A percentile compares a stretch with the other conserved stretches of the same genome.
These are phyloP conservation scores for Teleogryllus oceanicus DNA, from an alignment of 2,888 invertebrate genomes.

Conservation along the genomic window DNA sequence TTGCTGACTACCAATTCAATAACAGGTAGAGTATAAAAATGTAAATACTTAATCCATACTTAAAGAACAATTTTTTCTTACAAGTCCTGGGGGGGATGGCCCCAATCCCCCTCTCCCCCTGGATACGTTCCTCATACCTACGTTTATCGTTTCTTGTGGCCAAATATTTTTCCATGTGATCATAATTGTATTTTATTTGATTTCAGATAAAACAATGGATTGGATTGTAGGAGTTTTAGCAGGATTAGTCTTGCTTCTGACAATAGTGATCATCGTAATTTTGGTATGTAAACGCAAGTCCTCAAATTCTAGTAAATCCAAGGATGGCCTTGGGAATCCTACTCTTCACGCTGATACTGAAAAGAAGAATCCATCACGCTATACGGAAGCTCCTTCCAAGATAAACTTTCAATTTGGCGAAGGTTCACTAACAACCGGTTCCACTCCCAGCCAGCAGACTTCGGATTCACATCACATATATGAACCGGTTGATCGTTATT, in stretches of 20 bases:
- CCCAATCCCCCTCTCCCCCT: too few species aligned
- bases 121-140: too few species aligned
- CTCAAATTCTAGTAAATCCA: constrained; percentile 40
- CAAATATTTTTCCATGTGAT: too few species aligned
- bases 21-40: background rate
- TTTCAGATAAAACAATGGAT: constrained; percentile 44
- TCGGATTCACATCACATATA: constrained; percentile 31
- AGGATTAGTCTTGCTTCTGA: constrained; percentile 43
- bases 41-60: too few species aligned
- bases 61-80: too few species aligned
- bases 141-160: too few species aligned
- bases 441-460: constrained; percentile 11
- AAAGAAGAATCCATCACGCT: constrained; percentile 33
- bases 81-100: too few species aligned
- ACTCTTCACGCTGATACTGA: background rate
- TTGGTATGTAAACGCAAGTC: constrained; percentile 44
- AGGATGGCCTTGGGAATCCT: constrained; percentile 42
- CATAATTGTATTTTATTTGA: constrained; percentile 12
- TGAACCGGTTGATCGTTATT: constrained; percentile 33
- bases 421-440: background rate
- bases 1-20: constrained; percentile 41
- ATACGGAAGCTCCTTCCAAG: constrained; percentile 39
- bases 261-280: constrained; percentile 45
- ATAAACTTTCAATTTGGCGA: constrained; percentile 39
- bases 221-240: constrained; percentile 47